Evolutionary conservation across 2,113 vertebrate species (phyloP).

Genomic region (Tinamus guttatus): DNA sequence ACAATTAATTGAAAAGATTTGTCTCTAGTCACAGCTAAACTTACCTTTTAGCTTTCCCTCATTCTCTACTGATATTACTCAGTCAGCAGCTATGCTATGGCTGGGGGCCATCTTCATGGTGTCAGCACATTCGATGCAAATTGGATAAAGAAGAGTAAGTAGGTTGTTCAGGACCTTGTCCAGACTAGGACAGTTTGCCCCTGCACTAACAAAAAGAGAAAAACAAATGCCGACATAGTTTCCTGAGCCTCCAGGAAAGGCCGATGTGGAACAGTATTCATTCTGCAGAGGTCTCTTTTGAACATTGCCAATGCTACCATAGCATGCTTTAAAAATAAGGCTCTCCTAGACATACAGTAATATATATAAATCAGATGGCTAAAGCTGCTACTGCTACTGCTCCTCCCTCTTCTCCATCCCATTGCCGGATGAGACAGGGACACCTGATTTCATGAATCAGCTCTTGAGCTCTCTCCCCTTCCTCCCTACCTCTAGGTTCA

Average conservation of each 20-base stretch:
- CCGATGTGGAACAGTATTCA: neutral
- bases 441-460: too few species aligned
- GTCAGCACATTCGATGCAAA: neutral
- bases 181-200: neutral
- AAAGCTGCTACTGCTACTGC: too few species aligned
- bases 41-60: neutral
- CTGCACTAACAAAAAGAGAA: neutral
- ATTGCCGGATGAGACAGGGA: too few species aligned
- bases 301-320: rapidly evolving
- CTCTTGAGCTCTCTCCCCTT: too few species aligned
- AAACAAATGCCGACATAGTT: too few species aligned
- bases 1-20: neutral
- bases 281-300: rapidly evolving
- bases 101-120: neutral
- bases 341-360: neutral
- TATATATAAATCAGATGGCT: rapidly evolving
- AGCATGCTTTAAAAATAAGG: rapidly evolving
- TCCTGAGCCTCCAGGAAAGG: too few species aligned
- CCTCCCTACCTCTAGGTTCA: too few species aligned
- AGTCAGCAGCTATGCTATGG: neutral
- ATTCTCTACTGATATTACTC: neutral
- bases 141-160: neutral
- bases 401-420: neutral
- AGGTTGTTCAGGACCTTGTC: neutral
- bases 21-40: neutral